A percentile compares a stretch with the other conserved stretches of the same genome.
Conservation (phyloP, 2,888 invertebrate genomes). For the Mesorhabditis sp. region DNA sequence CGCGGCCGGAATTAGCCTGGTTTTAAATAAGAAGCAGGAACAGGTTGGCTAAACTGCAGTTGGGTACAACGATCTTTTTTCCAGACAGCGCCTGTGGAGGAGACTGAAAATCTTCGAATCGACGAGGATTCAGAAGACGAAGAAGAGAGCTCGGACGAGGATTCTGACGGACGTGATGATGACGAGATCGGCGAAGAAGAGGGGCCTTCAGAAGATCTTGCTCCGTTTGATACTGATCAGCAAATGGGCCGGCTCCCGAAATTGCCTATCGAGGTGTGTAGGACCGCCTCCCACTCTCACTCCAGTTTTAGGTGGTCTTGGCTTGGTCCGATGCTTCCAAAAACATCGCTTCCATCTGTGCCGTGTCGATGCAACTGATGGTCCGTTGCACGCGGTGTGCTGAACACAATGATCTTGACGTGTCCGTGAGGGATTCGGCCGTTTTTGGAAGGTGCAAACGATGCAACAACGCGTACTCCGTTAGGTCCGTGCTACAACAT, state of each 20-base stretch:
- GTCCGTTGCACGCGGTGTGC: slow-evolving; percentile 15
- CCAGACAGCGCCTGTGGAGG: no score
- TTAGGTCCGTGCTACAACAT: slow-evolving; percentile 8
- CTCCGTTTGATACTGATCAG: no score
- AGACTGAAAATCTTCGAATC: background rate
- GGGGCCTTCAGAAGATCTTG: background rate
- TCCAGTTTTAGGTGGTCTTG: slow-evolving; percentile 12
- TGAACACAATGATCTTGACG: slow-evolving; percentile 10
- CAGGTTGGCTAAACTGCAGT: background rate
- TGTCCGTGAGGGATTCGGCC: background rate
- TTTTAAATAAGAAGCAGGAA: slow-evolving; percentile 1
- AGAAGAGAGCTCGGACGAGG: background rate
- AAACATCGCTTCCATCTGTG: slow-evolving; percentile 13
- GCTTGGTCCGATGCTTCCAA: slow-evolving; percentile 11
- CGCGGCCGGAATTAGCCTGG: slow-evolving; percentile 16
- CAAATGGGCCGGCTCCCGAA: no score
- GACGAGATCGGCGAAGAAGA: background rate
- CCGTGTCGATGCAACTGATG: slow-evolving; percentile 9
- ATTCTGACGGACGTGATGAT: background rate
- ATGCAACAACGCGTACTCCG: slow-evolving; percentile 3
- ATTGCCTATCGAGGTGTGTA: background rate
- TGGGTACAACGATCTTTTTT: background rate
- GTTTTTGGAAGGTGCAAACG: slow-evolving; percentile 10
- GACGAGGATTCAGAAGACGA: background rate
- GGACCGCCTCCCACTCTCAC: background rate